Evolutionary conservation across 2,888 invertebrate genomes (phyloP).

Genomic region (Corythucha ciliata): DNA sequence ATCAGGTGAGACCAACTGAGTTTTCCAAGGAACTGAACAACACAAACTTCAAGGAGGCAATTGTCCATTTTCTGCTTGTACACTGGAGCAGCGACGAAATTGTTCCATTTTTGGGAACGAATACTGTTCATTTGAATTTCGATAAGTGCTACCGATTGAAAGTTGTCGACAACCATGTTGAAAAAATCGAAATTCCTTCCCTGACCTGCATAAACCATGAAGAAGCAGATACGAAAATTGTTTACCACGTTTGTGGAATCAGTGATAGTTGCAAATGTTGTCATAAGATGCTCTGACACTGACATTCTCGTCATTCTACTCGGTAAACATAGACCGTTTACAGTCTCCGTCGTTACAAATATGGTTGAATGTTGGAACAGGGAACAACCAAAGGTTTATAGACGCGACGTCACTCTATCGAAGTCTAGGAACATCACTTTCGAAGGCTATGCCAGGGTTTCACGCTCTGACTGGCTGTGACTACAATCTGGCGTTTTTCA

Average conservation of each 20-base stretch:
- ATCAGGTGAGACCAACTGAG: slow-evolving; percentile 36
- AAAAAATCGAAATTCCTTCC: too few relatives aligned
- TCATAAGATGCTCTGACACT: slow-evolving; percentile 13
- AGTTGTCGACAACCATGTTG: too few relatives aligned
- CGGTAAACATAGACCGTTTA: too few relatives aligned
- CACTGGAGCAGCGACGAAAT: too few relatives aligned
- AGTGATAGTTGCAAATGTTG: slow-evolving; percentile 24
- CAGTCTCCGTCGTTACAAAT: too few relatives aligned
- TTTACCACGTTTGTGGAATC: slow-evolving; percentile 30
- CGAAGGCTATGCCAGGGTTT: slow-evolving; percentile 8
- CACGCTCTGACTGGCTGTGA: slow-evolving; percentile 21
- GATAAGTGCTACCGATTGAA: too few relatives aligned
- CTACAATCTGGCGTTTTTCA: slow-evolving; percentile 11
- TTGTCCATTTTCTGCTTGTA: slow-evolving; percentile 36
- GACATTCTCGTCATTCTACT: slow-evolving; percentile 19
- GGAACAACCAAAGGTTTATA: slow-evolving; percentile 9
- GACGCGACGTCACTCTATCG: slow-evolving; percentile 1
- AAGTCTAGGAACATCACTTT: background rate
- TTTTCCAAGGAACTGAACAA: slow-evolving; percentile 35
- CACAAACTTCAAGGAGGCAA: slow-evolving; percentile 35
- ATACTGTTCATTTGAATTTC: too few relatives aligned
- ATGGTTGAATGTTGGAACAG: slow-evolving; percentile 7
- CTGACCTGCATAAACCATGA: too few relatives aligned
- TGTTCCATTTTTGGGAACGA: too few relatives aligned
- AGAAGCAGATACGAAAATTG: slow-evolving; percentile 35